Conservation (phyloP, 2,113 vertebrate species). For the Oncorhynchus nerka region DNA sequence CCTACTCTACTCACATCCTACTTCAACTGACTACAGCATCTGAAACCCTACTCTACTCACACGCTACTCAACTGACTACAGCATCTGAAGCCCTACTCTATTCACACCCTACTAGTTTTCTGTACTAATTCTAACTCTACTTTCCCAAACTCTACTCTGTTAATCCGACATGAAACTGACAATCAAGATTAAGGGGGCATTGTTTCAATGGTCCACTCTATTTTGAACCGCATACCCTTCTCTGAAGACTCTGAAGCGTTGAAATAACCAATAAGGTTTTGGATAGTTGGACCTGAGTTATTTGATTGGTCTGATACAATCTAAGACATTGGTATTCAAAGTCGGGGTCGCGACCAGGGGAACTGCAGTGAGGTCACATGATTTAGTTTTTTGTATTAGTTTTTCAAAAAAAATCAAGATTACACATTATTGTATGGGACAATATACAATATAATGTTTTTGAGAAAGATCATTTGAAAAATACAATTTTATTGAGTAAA, state of each 20-base stretch:
- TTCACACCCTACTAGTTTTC: conserved; percentile 12
- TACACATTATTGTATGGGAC: no score
- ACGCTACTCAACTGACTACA: no score
- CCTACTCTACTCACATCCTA: conserved; percentile 77
- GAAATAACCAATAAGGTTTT: no score
- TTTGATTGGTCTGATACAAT: neutral
- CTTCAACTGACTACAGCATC: conserved; percentile 42
- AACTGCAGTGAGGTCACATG: no score
- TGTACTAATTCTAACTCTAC: neutral
- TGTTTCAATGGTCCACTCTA: neutral
- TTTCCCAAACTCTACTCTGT: conserved; percentile 12
- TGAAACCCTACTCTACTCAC: conserved; percentile 80
- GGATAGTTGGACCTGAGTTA: neutral
- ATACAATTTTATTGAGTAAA: no score
- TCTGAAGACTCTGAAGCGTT: no score
- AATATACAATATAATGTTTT: no score
- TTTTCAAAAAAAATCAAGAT: no score
- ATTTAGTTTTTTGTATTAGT: no score
- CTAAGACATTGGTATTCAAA: neutral
- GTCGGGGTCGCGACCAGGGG: no score
- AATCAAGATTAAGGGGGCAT: neutral
- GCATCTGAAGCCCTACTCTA: neutral
- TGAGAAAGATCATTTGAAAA: no score
- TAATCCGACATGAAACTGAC: neutral
- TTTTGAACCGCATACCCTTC: no score